Evolutionary conservation across 2,888 invertebrate species (phyloP).

Genomic region (Coleophora flavipennella): DNA sequence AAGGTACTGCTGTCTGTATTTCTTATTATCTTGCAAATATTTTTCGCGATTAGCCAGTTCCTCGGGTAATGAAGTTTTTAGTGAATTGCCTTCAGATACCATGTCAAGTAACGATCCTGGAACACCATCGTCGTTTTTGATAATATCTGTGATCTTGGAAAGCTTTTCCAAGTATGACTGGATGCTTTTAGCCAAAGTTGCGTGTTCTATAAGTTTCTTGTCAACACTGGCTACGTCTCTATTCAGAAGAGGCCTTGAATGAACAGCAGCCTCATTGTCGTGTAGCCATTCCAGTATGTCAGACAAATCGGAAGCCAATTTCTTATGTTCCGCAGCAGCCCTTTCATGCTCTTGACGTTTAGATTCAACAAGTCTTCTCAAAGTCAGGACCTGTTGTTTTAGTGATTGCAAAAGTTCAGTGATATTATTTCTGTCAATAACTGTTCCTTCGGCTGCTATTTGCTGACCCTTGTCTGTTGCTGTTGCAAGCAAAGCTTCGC

Average conservation of each 20-base stretch:
- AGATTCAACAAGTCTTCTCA: conserved; percentile 86
- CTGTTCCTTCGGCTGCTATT: conserved; percentile 91
- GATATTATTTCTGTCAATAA: conserved; percentile 88
- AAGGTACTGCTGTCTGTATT: conserved; percentile 83
- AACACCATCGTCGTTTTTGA: conserved; percentile 83
- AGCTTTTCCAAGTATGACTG: conserved; percentile 80
- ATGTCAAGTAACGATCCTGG: conserved; percentile 87
- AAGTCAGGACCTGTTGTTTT: conserved; percentile 85
- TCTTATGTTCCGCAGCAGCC: conserved; percentile 89
- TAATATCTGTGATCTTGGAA: conserved; percentile 78
- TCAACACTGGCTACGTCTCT: conserved; percentile 86
- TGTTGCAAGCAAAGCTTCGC: conserved; percentile 88
- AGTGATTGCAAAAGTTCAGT: conserved; percentile 90
- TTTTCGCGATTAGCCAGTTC: conserved; percentile 86
- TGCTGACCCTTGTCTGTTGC: conserved; percentile 94
- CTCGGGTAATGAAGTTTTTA: conserved; percentile 82
- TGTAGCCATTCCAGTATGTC: conserved; percentile 88
- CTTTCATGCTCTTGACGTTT: conserved; percentile 90
- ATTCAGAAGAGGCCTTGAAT: conserved; percentile 86
- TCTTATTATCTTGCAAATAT: conserved; percentile 84
- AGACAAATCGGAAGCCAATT: conserved; percentile 86
- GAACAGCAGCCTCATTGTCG: conserved; percentile 84
- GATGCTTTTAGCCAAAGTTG: conserved; percentile 77
- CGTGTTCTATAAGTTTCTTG: conserved; percentile 84
- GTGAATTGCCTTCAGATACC: conserved; percentile 86